phyloP scores from a whole-genome alignment of 2,113 vertebrate species.

The Tachuris rubrigastra region DNA sequence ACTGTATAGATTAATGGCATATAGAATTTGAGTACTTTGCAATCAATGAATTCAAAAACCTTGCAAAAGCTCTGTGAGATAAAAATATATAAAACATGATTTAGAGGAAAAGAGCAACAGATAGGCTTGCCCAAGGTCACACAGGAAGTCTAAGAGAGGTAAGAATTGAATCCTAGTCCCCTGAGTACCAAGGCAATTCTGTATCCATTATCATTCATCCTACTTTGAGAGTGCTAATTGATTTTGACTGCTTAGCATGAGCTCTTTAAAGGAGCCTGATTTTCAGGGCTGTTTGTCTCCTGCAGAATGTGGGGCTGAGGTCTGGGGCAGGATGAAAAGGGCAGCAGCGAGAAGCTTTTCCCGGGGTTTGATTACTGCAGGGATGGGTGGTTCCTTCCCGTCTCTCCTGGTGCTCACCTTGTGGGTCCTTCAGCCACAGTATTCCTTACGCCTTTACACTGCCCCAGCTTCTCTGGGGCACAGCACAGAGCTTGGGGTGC shows the following conservation, averaged over 20 bases:
- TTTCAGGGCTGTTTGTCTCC: conserved; percentile 43
- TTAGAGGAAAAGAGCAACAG: conserved; percentile 57
- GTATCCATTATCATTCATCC: conserved; percentile 56
- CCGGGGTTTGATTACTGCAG: not conserved
- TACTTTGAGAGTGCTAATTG: conserved; percentile 63
- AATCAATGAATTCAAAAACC: not conserved
- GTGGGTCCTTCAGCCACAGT: not conserved
- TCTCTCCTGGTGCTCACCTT: not conserved
- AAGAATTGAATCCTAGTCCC: conserved; percentile 33
- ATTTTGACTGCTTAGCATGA: conserved; percentile 66
- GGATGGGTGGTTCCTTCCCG: not conserved
- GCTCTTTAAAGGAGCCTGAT: conserved; percentile 51
- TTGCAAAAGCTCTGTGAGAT: not conserved
- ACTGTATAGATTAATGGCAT: not conserved
- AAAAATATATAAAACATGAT: conserved; percentile 1
- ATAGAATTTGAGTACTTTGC: not conserved
- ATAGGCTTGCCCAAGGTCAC: conserved; percentile 37
- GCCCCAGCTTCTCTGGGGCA: not conserved
- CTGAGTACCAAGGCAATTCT: conserved; percentile 44
- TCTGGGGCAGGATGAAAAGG: conserved; percentile 32
- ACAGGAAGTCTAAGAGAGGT: conserved; percentile 41
- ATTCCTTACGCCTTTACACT: not conserved
- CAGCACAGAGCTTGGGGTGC: not conserved
- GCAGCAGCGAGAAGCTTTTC: conserved; percentile 6
- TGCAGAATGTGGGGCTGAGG: conserved; percentile 31